Percentiles rank a stretch among this genome's conserved stretches.
Evolutionary conservation across 2,888 invertebrate genomes (phyloP).

Genomic region (Rhingia rostrata): DNA sequence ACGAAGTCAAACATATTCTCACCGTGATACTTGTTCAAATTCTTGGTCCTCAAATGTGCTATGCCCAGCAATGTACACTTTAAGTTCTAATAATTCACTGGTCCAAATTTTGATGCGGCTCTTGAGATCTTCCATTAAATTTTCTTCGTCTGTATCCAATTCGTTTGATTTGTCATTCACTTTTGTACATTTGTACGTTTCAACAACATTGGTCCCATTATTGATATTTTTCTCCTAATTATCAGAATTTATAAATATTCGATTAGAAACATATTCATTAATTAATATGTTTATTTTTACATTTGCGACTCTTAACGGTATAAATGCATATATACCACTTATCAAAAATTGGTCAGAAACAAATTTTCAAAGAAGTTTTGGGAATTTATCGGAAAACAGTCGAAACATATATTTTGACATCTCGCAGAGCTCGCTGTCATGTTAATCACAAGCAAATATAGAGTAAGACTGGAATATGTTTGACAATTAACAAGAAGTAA

Average conservation of each 20-base stretch:
- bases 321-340: not conserved
- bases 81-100: slow-evolving; percentile 38
- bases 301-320: not conserved
- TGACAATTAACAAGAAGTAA: too few relatives aligned
- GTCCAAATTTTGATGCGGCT: slow-evolving; percentile 20
- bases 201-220: not conserved
- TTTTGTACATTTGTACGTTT: not conserved
- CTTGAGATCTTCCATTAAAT: slow-evolving; percentile 21
- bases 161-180: not conserved
- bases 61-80: slow-evolving; percentile 55
- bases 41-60: slow-evolving; percentile 56
- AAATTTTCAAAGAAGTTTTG: too few relatives aligned
- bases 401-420: too few relatives aligned
- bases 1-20: not conserved
- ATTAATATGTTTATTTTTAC: too few relatives aligned
- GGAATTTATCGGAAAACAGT: too few relatives aligned
- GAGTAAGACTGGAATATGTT: too few relatives aligned
- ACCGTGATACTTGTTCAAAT: slow-evolving; percentile 43
- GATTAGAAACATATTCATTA: too few relatives aligned
- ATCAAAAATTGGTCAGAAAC: too few relatives aligned
- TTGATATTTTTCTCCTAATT: not conserved
- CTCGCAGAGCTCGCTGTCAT: too few relatives aligned
- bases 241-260: too few relatives aligned
- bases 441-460: too few relatives aligned
- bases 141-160: slow-evolving; percentile 14